phyloP scores from a whole-genome alignment of 2,888 invertebrate genomes.

The Nomada hirtipes region DNA sequence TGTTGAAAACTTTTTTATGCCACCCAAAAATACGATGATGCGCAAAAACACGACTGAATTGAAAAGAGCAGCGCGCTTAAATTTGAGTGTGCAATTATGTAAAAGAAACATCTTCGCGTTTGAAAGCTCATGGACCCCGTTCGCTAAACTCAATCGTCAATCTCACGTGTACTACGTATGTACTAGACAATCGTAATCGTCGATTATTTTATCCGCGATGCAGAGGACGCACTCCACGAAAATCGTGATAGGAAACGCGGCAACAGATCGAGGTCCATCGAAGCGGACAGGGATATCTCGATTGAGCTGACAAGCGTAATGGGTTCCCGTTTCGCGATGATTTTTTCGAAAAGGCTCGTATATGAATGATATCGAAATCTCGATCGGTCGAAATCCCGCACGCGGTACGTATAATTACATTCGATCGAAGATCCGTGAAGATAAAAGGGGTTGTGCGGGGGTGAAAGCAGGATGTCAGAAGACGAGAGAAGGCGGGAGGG shows the following conservation, averaged over 20 bases:
- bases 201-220: slow-evolving; percentile 1
- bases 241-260: slow-evolving; percentile 36
- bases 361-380: slow-evolving; percentile 31
- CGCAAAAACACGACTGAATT: no score
- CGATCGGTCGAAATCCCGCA: slow-evolving; percentile 20
- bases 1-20: no score
- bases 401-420: slow-evolving; percentile 24
- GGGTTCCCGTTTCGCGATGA: slow-evolving; percentile 31
- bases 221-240: slow-evolving; percentile 30
- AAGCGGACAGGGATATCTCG: slow-evolving; percentile 36
- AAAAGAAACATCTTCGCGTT: no score
- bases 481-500: slow-evolving; percentile 2
- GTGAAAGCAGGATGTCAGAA: neutral
- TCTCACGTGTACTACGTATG: no score
- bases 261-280: slow-evolving; percentile 51
- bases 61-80: no score
- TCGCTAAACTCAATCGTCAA: no score
- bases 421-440: neutral
- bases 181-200: neutral
- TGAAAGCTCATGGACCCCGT: no score
- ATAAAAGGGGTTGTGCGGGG: neutral
- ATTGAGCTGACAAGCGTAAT: slow-evolving; percentile 48
- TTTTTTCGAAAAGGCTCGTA: neutral
- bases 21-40: no score
- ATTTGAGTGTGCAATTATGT: no score